phyloP scores from a whole-genome alignment of 2,113 vertebrate species.

The Pimephales promelas region DNA sequence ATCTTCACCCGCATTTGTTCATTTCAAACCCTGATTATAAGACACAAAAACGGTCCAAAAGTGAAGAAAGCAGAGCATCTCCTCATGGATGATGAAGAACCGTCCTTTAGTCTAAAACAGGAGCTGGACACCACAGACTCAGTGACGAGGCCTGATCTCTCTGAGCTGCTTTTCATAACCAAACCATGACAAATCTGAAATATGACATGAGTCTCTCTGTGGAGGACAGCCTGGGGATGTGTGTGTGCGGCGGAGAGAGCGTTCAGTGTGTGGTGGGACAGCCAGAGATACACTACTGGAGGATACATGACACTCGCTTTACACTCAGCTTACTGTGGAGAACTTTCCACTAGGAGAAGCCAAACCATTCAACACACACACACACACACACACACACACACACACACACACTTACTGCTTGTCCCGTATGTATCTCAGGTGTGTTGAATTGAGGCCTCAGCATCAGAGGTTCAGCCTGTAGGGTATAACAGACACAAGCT shows the following conservation, averaged over 20 bases:
- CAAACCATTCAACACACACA: too few relatives aligned
- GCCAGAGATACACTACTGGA: background rate
- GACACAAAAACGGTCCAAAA: too few relatives aligned
- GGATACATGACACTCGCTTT: too few relatives aligned
- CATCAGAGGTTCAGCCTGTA: constrained; percentile 48
- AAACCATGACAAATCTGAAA: constrained; percentile 56
- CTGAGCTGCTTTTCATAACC: constrained; percentile 30
- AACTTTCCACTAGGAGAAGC: too few relatives aligned
- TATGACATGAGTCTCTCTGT: constrained; percentile 46
- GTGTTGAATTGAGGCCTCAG: constrained; percentile 31
- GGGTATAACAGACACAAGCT: background rate
- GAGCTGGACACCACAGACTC: constrained; percentile 48
- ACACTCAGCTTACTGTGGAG: too few relatives aligned
- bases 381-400: too few relatives aligned
- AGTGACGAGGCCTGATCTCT: background rate
- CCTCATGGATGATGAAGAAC: constrained; percentile 41
- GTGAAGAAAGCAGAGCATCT: background rate
- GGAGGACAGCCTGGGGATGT: constrained; percentile 23
- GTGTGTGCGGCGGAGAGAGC: background rate
- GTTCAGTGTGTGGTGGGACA: background rate
- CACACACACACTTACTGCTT: constrained; percentile 48
- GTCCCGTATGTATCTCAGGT: constrained; percentile 48
- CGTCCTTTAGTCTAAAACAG: constrained; percentile 59
- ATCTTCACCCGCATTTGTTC: too few relatives aligned
- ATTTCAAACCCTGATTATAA: too few relatives aligned